These are phyloP conservation scores for Thyatira batis DNA, from an alignment of 2,888 invertebrate genomes.

Conservation along the genomic window DNA sequence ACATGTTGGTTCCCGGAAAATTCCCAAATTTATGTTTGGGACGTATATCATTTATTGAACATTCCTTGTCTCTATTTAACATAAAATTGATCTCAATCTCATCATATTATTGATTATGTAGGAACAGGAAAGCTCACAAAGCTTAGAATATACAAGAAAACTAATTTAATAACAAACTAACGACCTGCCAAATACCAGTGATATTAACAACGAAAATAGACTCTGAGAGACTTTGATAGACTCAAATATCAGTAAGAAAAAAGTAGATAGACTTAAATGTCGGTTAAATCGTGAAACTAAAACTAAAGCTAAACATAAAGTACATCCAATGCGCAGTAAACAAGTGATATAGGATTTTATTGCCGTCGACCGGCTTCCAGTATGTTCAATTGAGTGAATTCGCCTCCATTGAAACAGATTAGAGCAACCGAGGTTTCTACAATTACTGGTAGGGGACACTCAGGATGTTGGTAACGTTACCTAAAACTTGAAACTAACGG, in stretches of 20 bases:
- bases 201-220: too few species aligned
- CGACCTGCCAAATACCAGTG: too few species aligned
- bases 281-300: not conserved
- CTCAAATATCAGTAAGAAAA: too few species aligned
- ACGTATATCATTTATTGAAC: too few species aligned
- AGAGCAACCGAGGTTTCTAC: conserved; percentile 62
- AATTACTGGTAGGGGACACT: conserved; percentile 50
- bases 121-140: too few species aligned
- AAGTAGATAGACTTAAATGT: not conserved
- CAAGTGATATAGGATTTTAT: conserved; percentile 24
- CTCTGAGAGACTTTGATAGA: too few species aligned
- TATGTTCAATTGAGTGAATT: conserved; percentile 71
- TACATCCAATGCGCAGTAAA: conserved; percentile 13
- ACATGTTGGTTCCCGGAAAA: not conserved
- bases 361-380: conserved; percentile 48
- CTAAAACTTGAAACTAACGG: conserved; percentile 13
- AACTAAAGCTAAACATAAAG: conserved; percentile 3
- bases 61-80: too few species aligned
- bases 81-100: too few species aligned
- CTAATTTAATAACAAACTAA: too few species aligned
- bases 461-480: conserved; percentile 25
- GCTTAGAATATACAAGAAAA: too few species aligned
- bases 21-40: not conserved
- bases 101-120: too few species aligned
- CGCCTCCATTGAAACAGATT: conserved; percentile 73